These are phyloP conservation scores for Phanerotoma sp. DNA, from an alignment of 2,888 invertebrate genomes.

Conservation along the genomic window DNA sequence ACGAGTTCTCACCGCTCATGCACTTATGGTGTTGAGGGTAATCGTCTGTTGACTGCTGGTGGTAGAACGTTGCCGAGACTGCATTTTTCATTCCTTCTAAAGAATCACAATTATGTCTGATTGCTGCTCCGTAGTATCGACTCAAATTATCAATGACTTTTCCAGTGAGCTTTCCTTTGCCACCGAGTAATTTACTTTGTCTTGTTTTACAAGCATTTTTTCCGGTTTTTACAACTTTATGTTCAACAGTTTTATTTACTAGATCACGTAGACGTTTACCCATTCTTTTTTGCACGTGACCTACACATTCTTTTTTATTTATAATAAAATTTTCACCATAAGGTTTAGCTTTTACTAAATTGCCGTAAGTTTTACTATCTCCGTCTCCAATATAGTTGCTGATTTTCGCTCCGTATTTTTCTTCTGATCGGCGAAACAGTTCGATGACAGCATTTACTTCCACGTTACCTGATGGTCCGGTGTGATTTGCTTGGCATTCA, in stretches of 20 bases:
- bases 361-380: constrained; percentile 22
- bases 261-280: constrained; percentile 33
- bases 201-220: no score
- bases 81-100: constrained; percentile 25
- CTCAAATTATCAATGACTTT: constrained; percentile 35
- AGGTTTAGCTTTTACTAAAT: constrained; percentile 24
- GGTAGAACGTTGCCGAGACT: constrained; percentile 27
- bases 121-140: constrained; percentile 29
- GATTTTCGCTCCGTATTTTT: background rate
- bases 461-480: constrained; percentile 25
- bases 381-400: constrained; percentile 25
- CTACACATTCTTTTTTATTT: no score
- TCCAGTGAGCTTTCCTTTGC: constrained; percentile 36
- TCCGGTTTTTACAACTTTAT: constrained; percentile 5
- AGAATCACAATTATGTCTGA: constrained; percentile 25
- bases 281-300: constrained; percentile 37
- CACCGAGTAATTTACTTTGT: constrained; percentile 24
- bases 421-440: constrained; percentile 7
- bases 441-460: constrained; percentile 16
- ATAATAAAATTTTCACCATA: constrained; percentile 29
- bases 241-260: constrained; percentile 28
- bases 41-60: constrained; percentile 27
- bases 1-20: constrained; percentile 32
- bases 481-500: constrained; percentile 23
- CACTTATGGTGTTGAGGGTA: constrained; percentile 25